Evolutionary conservation across 1,140 invertebrate species (phyloP), one percentile per base, ranked within the genome.

Genomic region (Acromyrmex echinatior): DNA sequence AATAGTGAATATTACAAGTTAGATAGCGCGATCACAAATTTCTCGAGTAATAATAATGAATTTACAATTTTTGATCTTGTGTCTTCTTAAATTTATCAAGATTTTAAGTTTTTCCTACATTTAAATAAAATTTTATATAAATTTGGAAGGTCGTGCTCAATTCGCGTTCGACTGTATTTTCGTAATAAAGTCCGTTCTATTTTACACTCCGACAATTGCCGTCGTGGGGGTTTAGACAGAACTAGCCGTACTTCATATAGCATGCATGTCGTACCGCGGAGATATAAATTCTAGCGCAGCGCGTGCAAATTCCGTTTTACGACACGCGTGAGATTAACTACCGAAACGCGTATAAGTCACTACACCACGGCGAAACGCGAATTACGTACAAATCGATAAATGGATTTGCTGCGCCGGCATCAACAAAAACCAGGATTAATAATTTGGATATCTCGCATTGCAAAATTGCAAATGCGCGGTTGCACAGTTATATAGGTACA

Each of bases 261-360:
- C 53, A 31, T 82, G 18, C 70, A 84, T 39, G 70, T 74, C 70
- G 56, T 76, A 84, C 39, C 28, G 56, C 25, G 56, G 45, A 62
- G 80, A 76, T 84, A 84, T 84, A 84, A 84, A 84, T 84, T 84
- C 80, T 58, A 9, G 51, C 45, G 53, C 56, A 76, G 28, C 70
- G 80, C 80, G 80, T 84, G 80, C 80, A 84, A 84, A 84, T 84
- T 84, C 80, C 80, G 80, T 84, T 84, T 84, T 84, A 84, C 56
- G 80, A 62, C 53, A 84, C 80, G 80, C 80, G n/a, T 76, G 80
- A 84, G 80, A 84, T 84, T 84, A 84, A 84, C 70, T 76, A 84
- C 70, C 56, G 39, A 76, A 74, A 84, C 80, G 80, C 70, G 60
- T 76, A 84, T 76, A 84, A 84, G 80, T 84, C 70, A 71, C 68